Evolutionary conservation across 2,888 invertebrate genomes (phyloP).

Genomic region (Acrobasis repandana): DNA sequence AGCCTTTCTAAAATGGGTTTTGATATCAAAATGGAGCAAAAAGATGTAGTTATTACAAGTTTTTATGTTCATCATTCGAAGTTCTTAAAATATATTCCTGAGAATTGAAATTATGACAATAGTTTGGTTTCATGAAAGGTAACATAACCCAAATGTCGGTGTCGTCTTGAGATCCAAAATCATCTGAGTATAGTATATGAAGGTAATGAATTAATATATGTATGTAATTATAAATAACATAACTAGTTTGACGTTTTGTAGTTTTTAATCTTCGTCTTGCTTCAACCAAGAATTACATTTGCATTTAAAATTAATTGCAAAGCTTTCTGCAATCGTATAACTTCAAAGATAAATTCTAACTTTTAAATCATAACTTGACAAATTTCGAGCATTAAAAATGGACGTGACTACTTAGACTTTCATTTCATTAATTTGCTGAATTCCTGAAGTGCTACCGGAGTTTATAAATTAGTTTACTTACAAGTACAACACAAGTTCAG

Average conservation of each 20-base stretch:
- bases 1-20: neutral
- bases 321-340: neutral
- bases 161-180: too few relatives aligned
- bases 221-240: too few relatives aligned
- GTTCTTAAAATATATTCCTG: too few relatives aligned
- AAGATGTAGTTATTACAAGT: too few relatives aligned
- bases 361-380: slow-evolving; percentile 17
- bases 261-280: neutral
- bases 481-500: slow-evolving; percentile 40
- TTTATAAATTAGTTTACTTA: slow-evolving; percentile 28
- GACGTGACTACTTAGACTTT: slow-evolving; percentile 20
- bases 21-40: neutral
- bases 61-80: too few relatives aligned
- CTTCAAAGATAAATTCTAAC: slow-evolving; percentile 9
- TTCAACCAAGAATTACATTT: neutral
- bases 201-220: too few relatives aligned
- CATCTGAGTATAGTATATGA: too few relatives aligned
- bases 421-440: slow-evolving; percentile 17
- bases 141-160: too few relatives aligned
- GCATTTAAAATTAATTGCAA: neutral
- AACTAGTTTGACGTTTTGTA: neutral
- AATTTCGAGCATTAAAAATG: slow-evolving; percentile 12
- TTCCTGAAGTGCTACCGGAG: slow-evolving; percentile 15
- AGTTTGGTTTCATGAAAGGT: too few relatives aligned
- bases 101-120: too few relatives aligned